Evolutionary conservation across 2,888 invertebrate species (phyloP).

Genomic region (Drosophila algonquin): DNA sequence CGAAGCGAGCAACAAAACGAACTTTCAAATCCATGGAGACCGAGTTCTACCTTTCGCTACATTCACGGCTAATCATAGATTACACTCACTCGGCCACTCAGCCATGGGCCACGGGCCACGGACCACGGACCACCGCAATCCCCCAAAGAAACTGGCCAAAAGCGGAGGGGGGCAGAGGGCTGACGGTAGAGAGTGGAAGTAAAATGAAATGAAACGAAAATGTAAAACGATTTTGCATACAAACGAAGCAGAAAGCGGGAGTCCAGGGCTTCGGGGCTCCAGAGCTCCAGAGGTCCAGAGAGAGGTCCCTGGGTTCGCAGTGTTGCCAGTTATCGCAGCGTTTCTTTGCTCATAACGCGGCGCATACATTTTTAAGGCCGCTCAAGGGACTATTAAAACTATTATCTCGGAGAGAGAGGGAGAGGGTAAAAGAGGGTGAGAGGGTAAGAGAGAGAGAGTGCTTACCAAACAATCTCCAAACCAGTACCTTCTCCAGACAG

Average conservation of each 20-base stretch:
- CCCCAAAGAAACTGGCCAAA: slow-evolving; percentile 44
- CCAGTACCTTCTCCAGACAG: background rate
- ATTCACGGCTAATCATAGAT: slow-evolving; percentile 57
- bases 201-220: slow-evolving; percentile 46
- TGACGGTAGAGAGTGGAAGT: slow-evolving; percentile 18
- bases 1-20: slow-evolving; percentile 13
- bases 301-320: slow-evolving; percentile 23
- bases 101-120: background rate
- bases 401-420: slow-evolving; percentile 50
- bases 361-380: slow-evolving; percentile 55
- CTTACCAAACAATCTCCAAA: slow-evolving; percentile 3
- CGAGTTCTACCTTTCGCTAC: slow-evolving; percentile 29
- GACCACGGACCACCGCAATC: slow-evolving; percentile 35
- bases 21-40: slow-evolving; percentile 33
- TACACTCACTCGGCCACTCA: slow-evolving; percentile 33
- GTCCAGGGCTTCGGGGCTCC: slow-evolving; percentile 16
- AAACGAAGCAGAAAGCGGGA: slow-evolving; percentile 37
- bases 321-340: slow-evolving; percentile 39
- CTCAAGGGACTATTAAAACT: slow-evolving; percentile 73
- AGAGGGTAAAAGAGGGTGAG: background rate
- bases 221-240: slow-evolving; percentile 47
- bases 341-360: slow-evolving; percentile 45
- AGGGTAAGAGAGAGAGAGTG: background rate
- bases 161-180: slow-evolving; percentile 14
- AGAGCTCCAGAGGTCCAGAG: background rate